Conservation (phyloP, 2,888 invertebrate genomes). For the Pachliopta kotzebuea region DNA sequence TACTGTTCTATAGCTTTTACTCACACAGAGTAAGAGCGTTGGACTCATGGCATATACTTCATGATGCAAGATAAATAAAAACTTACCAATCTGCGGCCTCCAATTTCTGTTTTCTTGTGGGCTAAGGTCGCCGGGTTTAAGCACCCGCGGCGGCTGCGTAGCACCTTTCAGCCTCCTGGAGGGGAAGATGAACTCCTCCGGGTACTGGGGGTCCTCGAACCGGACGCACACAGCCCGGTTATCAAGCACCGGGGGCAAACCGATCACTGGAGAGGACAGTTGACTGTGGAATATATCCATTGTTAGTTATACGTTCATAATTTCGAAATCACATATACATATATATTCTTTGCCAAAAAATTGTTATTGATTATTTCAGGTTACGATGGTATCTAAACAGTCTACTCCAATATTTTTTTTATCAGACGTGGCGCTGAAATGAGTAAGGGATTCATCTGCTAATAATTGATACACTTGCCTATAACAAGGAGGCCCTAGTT, state of each 20-base stretch:
- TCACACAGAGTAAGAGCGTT: too few relatives aligned
- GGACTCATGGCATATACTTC: too few relatives aligned
- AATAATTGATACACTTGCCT: too few relatives aligned
- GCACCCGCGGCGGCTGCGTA: conserved; percentile 85
- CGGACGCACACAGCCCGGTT: conserved; percentile 84
- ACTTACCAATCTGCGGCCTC: conserved; percentile 86
- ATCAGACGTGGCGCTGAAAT: too few relatives aligned
- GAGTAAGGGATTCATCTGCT: too few relatives aligned
- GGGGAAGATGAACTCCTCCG: conserved; percentile 87
- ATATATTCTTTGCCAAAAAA: too few relatives aligned
- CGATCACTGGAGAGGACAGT: conserved; percentile 86
- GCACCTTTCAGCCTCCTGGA: conserved; percentile 84
- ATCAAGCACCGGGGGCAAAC: conserved; percentile 80
- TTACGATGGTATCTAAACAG: too few relatives aligned
- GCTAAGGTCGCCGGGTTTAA: conserved; percentile 88
- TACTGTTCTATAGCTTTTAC: too few relatives aligned
- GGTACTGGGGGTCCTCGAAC: conserved; percentile 90
- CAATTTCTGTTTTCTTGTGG: conserved; percentile 85
- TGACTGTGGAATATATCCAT: conserved; percentile 61
- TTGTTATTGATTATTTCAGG: too few relatives aligned
- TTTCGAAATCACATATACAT: too few relatives aligned
- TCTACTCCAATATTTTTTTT: too few relatives aligned
- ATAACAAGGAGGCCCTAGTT: too few relatives aligned
- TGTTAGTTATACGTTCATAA: background rate
- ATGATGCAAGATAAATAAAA: background rate